A percentile compares a stretch with the other conserved stretches of the same genome.
phyloP scores from a whole-genome alignment of 2,113 vertebrate species.

The Atlantisia rogersi region DNA sequence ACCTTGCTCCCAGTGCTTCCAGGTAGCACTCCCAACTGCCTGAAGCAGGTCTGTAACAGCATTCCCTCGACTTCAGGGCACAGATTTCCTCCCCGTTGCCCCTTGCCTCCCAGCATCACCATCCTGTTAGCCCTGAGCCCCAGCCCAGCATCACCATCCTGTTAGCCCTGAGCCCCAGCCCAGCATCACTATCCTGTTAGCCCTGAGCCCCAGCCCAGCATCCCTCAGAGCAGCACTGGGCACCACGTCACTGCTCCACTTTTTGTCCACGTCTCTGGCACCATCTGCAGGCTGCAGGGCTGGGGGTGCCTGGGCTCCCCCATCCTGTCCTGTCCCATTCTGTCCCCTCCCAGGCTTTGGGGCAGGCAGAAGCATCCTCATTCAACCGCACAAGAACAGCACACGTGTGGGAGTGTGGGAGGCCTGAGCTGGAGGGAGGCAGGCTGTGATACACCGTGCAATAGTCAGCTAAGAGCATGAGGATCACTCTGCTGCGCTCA shows the following conservation, averaged over 20 bases:
- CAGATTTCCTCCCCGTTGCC: rapidly evolving
- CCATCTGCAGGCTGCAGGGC: constrained; percentile 60
- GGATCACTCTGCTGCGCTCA: rapidly evolving
- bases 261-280: constrained; percentile 57
- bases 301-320: too few relatives aligned
- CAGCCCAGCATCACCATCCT: background rate
- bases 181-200: background rate
- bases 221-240: background rate
- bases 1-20: background rate
- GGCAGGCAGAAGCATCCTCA: background rate
- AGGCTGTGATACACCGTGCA: rapidly evolving
- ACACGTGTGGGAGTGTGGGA: rapidly evolving
- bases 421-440: background rate
- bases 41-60: background rate
- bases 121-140: rapidly evolving
- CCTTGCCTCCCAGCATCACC: rapidly evolving
- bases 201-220: too few relatives aligned
- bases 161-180: too few relatives aligned
- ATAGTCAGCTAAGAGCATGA: rapidly evolving
- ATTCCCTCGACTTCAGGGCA: background rate
- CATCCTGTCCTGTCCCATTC: too few relatives aligned
- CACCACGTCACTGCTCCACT: background rate
- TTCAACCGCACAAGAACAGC: background rate
- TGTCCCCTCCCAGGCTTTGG: rapidly evolving
- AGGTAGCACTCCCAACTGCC: background rate